These are phyloP conservation scores for Emesis furor DNA, from an alignment of 2,888 invertebrate species.

Conservation along the genomic window DNA sequence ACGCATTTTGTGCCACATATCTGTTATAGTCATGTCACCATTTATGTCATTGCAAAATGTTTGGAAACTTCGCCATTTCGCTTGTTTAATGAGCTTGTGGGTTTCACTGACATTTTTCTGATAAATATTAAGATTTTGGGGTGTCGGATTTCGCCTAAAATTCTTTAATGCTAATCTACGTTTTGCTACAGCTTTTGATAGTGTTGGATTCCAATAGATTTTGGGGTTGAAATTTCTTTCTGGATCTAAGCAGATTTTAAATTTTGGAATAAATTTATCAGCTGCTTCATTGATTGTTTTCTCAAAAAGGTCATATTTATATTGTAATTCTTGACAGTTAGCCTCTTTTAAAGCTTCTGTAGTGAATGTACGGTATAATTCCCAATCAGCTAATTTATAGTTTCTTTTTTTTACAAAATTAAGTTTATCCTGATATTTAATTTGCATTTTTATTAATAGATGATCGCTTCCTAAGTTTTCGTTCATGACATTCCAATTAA, in stretches of 20 bases:
- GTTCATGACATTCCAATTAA: slow-evolving; percentile 43
- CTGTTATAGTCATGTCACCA: no score
- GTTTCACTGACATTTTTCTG: slow-evolving; percentile 39
- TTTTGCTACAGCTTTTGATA: slow-evolving; percentile 51
- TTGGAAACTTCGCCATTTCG: slow-evolving; percentile 16
- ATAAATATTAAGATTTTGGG: slow-evolving; percentile 49
- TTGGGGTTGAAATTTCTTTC: slow-evolving; percentile 61
- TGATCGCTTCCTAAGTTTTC: background rate
- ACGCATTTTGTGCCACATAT: slow-evolving; percentile 49
- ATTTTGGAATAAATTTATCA: slow-evolving; percentile 43
- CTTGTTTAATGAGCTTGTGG: slow-evolving; percentile 44
- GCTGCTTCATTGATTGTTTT: slow-evolving; percentile 30
- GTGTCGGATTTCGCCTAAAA: slow-evolving; percentile 69
- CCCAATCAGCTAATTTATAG: slow-evolving; percentile 43
- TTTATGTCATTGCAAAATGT: no score
- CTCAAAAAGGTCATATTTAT: slow-evolving; percentile 47
- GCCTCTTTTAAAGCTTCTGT: background rate
- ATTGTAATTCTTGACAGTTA: slow-evolving; percentile 31
- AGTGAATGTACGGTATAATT: background rate
- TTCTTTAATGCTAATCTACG: slow-evolving; percentile 63
- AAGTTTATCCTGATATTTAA: slow-evolving; percentile 47
- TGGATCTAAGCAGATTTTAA: slow-evolving; percentile 16
- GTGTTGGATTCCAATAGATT: slow-evolving; percentile 69
- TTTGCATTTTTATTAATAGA: background rate
- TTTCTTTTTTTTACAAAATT: slow-evolving; percentile 60